Base-by-base conservation (phyloP, 1,140 invertebrate genomes). In the Cherax quadricarinatus region DNA sequence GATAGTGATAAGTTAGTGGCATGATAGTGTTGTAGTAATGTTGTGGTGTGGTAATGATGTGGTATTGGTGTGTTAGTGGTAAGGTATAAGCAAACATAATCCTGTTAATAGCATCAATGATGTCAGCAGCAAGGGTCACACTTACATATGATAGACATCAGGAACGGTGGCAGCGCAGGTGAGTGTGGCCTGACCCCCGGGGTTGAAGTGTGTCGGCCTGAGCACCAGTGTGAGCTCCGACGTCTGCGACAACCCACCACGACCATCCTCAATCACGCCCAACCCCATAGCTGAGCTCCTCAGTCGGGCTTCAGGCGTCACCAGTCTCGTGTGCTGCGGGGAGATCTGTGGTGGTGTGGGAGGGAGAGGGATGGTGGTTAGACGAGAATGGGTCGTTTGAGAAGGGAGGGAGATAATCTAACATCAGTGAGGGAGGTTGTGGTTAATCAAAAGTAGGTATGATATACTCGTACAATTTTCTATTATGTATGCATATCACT, bases 161-260 rank as follows among this genome's bases (percentile, higher is more conserved):
- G 75, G 86, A n/a, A 88, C 48, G 3, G 86, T 30, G 53, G 75
- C 86, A 12, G 51, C 86, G 51, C 86, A 88, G 75, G 86, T 80
- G 62, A 88, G 86, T 4, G 86, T 88, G 51, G 86, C 86, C 75
- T 88, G 86, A 3, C 86, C 86, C n/a, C 86, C 75, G 3, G n/a
- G 7, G 18, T 4, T 57, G 75, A 88, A 88, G 78, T 88, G 86
- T 2, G 53, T 21, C 10, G 75, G 16, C 53, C 78, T 57, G 48
- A 88, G 51, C 73, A 79, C 41, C 51, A 80, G 49, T 24, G 51
- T 88, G n/a, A 88, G 86, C 51, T 88, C 41, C 7, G 86, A 88
- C n/a, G 57, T 88, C n/a, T 66, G 73, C 51, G 53, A 60, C 14
- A 88, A 30, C 7, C 73, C 18, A 16, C 57, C 75, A 49, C 21